Evolutionary conservation across 2,113 vertebrate genomes (phyloP).

Genomic region (Sphyrna mokarran): DNA sequence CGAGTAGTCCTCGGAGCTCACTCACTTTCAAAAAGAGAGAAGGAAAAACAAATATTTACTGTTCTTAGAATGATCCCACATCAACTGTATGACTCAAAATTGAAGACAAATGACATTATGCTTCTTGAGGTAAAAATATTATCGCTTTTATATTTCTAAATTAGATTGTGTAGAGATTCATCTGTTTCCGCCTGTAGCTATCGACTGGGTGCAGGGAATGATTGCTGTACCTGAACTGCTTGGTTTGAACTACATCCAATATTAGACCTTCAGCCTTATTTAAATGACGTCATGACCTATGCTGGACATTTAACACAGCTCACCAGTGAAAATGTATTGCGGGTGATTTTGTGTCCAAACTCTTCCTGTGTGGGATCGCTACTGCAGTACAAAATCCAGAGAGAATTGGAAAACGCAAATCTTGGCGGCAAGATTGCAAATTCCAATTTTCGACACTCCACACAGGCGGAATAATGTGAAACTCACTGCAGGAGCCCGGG

Average conservation of each 20-base stretch:
- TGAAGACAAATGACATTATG: neutral
- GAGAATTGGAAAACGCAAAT: too few species aligned
- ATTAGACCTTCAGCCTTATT: neutral
- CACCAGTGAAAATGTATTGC: neutral
- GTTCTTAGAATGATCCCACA: neutral
- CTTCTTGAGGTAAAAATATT: neutral
- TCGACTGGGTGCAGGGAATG: neutral
- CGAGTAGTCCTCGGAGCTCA: constrained; percentile 17
- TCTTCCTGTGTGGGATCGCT: too few species aligned
- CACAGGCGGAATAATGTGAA: too few species aligned
- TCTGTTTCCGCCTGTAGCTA: neutral
- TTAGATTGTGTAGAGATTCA: neutral
- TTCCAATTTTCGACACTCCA: too few species aligned
- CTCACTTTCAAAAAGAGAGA: neutral
- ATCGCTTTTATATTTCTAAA: neutral
- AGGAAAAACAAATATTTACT: neutral
- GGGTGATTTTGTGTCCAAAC: too few species aligned
- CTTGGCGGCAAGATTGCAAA: too few species aligned
- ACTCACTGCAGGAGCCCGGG: too few species aligned
- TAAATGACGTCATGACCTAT: neutral
- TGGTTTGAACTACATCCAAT: neutral
- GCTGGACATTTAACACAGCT: neutral
- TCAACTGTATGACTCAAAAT: neutral
- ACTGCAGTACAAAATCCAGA: too few species aligned
- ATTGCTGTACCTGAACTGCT: neutral